phyloP scores from a whole-genome alignment of 2,113 vertebrate genomes.

The Ictalurus punctatus region DNA sequence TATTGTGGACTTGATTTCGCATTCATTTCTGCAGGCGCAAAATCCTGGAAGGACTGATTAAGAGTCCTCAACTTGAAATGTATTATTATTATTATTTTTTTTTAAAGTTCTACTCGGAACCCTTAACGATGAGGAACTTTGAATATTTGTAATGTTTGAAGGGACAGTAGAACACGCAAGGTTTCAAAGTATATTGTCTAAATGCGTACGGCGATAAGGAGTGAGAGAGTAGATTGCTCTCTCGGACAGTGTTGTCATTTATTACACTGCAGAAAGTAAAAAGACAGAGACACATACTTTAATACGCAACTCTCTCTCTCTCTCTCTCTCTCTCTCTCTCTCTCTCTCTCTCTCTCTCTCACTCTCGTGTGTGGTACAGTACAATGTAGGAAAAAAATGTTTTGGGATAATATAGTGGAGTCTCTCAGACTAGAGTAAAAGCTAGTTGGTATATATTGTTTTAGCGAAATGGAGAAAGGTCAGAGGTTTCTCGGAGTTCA shows the following conservation, averaged over 20 bases:
- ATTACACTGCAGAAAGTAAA: background rate
- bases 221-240: no score
- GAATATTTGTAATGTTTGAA: background rate
- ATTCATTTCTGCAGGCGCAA: no score
- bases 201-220: background rate
- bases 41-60: background rate
- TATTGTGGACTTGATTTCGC: no score
- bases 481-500: background rate
- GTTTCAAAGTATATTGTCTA: background rate
- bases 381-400: background rate
- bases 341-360: background rate
- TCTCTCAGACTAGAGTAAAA: background rate
- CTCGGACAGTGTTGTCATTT: background rate
- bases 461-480: slow-evolving; percentile 6
- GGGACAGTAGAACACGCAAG: background rate
- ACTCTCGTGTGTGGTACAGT: background rate
- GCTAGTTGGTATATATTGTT: background rate
- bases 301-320: background rate
- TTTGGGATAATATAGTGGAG: background rate
- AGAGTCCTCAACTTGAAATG: background rate
- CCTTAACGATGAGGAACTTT: background rate
- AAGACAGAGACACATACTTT: background rate
- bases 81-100: no score
- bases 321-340: background rate
- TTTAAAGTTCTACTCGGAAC: background rate